Evolutionary conservation across 2,113 vertebrate species (phyloP).

Genomic region (Eubucco bourcierii): DNA sequence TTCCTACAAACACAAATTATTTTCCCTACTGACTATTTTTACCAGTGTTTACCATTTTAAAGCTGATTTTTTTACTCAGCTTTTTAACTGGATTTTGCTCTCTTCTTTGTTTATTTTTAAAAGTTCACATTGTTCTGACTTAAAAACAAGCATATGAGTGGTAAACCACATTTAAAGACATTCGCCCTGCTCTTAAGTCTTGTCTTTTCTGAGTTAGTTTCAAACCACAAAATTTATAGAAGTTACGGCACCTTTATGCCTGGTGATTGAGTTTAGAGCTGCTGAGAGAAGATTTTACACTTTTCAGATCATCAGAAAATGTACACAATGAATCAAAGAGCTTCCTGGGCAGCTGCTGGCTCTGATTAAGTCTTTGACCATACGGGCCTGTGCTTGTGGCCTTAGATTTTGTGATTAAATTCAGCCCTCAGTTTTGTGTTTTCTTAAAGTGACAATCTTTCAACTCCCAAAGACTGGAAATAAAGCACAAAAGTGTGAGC

Average conservation of each 20-base stretch:
- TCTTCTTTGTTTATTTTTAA: background rate
- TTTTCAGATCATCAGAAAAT: background rate
- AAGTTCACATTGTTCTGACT: background rate
- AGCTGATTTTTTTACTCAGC: background rate
- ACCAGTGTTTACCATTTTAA: background rate
- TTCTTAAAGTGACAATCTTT: background rate
- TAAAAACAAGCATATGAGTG: background rate
- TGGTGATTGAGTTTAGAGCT: background rate
- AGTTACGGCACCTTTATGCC: background rate
- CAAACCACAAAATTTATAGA: background rate
- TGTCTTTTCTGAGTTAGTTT: background rate
- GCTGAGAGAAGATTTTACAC: background rate
- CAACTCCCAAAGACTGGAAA: background rate
- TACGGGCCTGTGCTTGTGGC: background rate
- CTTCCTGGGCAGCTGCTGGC: background rate
- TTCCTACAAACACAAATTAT: background rate
- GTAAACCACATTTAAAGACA: background rate
- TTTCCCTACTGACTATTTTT: background rate
- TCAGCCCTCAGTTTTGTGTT: background rate
- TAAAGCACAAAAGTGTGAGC: background rate
- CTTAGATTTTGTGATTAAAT: slow-evolving; percentile 9
- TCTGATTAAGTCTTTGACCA: slow-evolving; percentile 3
- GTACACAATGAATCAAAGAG: background rate
- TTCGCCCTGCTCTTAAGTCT: background rate
- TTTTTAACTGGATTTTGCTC: background rate